Evolutionary conservation across 2,113 vertebrate genomes (phyloP).

Genomic region (Natator depressus): DNA sequence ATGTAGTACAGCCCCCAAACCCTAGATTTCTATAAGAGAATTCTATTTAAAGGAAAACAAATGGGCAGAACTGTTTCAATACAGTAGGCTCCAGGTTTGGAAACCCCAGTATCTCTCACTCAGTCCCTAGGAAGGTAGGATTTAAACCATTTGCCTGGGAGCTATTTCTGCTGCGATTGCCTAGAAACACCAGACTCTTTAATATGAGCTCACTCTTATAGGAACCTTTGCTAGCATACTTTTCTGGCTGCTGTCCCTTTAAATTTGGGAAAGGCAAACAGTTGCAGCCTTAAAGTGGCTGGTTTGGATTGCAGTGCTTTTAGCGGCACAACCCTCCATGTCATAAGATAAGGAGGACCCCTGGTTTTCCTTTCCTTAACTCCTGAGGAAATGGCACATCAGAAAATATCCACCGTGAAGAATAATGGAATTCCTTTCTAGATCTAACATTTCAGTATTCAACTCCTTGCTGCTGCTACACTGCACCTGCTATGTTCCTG

Average conservation of each 20-base stretch:
- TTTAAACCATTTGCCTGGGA: neutral
- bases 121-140: neutral
- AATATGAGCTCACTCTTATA: neutral
- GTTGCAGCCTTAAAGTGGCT: neutral
- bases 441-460: constrained; percentile 42
- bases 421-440: neutral
- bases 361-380: neutral
- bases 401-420: neutral
- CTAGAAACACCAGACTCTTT: neutral
- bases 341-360: neutral
- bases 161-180: neutral
- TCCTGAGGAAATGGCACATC: neutral
- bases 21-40: neutral
- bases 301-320: neutral
- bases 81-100: neutral
- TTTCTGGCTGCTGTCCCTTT: neutral
- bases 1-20: neutral
- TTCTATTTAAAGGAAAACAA: neutral
- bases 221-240: neutral
- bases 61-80: neutral
- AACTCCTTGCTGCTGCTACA: neutral
- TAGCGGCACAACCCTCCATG: neutral
- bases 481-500: neutral
- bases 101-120: neutral
- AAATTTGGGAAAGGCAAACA: neutral